A percentile compares a stretch with the other conserved stretches of the same genome.
Evolutionary conservation across 2,888 invertebrate species (phyloP).

Genomic region (Drosophila phalerata): DNA sequence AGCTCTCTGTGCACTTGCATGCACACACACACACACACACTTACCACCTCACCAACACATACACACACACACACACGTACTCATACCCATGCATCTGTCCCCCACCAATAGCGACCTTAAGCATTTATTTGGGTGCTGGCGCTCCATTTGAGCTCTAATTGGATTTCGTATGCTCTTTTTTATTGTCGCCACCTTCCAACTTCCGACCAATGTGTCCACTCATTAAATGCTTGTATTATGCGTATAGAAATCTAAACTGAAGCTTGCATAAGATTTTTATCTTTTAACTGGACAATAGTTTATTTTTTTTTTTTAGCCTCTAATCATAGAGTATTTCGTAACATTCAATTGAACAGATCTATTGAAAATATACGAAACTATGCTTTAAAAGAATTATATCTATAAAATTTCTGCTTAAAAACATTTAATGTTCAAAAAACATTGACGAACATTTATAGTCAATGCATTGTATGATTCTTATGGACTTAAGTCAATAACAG

Average conservation of each 20-base stretch:
- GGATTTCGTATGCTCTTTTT: constrained; percentile 61
- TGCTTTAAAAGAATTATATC: constrained; percentile 17
- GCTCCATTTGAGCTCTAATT: constrained; percentile 69
- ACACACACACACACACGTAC: background rate
- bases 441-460: too few species aligned
- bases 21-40: constrained; percentile 9
- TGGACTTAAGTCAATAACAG: too few species aligned
- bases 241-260: constrained; percentile 6
- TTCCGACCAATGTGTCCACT: constrained; percentile 51
- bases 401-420: background rate
- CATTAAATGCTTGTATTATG: constrained; percentile 1
- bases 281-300: constrained; percentile 9
- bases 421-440: too few species aligned
- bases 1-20: constrained; percentile 67
- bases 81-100: background rate
- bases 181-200: constrained; percentile 54
- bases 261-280: constrained; percentile 24
- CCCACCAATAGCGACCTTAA: constrained; percentile 63
- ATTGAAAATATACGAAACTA: too few species aligned
- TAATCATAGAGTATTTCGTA: constrained; percentile 12
- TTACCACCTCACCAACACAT: background rate
- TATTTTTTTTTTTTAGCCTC: constrained; percentile 11
- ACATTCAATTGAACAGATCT: background rate
- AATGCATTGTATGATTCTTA: too few species aligned
- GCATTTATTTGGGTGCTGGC: constrained; percentile 33